Evolutionary conservation across 2,113 vertebrate genomes (phyloP).

Genomic region (Rhinoptilus africanus): DNA sequence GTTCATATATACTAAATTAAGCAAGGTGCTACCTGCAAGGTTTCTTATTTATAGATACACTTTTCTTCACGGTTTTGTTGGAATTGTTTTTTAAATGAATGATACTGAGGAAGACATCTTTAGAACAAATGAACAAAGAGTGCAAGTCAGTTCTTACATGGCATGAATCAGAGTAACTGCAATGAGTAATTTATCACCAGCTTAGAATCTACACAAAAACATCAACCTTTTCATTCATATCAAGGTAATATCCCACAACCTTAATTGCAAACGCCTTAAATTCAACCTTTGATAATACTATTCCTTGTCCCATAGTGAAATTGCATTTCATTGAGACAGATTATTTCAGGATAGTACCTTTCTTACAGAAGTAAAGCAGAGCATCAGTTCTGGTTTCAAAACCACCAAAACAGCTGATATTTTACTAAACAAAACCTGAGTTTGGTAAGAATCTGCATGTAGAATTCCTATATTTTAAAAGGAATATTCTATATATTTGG

Average conservation of each 20-base stretch:
- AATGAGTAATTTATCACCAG: neutral
- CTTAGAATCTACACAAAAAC: neutral
- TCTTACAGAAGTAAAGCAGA: neutral
- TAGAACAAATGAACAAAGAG: neutral
- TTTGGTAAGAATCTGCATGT: neutral
- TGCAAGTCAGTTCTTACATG: neutral
- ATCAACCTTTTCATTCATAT: neutral
- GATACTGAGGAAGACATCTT: neutral
- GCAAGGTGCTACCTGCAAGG: neutral
- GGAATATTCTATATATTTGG: neutral
- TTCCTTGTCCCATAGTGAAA: neutral
- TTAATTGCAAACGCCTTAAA: neutral
- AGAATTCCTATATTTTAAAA: neutral
- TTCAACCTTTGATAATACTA: neutral
- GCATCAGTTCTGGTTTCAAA: neutral
- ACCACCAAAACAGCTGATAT: neutral
- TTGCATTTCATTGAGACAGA: neutral
- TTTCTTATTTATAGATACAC: constrained; percentile 20
- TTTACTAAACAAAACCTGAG: neutral
- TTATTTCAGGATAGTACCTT: neutral
- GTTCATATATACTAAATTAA: neutral
- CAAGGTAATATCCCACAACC: neutral
- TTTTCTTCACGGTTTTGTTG: neutral
- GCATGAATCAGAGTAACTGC: neutral
- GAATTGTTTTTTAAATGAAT: neutral